Evolutionary conservation across 2,888 invertebrate genomes (phyloP).

Genomic region (Chydorus sphaericus): DNA sequence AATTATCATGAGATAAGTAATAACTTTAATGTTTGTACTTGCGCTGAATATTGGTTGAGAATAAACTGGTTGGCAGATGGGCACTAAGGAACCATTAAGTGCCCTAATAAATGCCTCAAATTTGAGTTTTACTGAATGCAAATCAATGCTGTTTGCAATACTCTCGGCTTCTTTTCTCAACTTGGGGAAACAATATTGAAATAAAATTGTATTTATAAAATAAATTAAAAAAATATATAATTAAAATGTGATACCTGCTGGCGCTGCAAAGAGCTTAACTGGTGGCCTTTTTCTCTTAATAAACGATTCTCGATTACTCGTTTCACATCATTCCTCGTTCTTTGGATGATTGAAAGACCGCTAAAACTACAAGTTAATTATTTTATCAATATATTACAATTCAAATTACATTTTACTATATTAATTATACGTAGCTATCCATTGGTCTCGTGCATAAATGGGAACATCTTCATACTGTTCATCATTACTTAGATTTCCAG

Average conservation of each 20-base stretch:
- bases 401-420: not conserved
- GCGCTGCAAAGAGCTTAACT: too few species aligned
- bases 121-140: conserved; percentile 62
- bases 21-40: conserved; percentile 45
- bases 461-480: conserved; percentile 18
- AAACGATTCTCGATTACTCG: conserved; percentile 30
- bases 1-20: too few species aligned
- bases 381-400: conserved; percentile 10
- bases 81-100: conserved; percentile 33
- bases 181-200: conserved; percentile 22
- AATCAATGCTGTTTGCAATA: conserved; percentile 51
- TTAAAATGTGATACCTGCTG: too few species aligned
- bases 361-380: conserved; percentile 43
- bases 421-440: conserved; percentile 20
- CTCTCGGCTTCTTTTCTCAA: conserved; percentile 37
- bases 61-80: conserved; percentile 52
- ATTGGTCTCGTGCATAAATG: conserved; percentile 17
- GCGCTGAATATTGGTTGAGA: conserved; percentile 64
- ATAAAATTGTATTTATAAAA: conserved; percentile 15
- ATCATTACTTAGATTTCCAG: conserved; percentile 18
- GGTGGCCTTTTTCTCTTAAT: not conserved
- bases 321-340: conserved; percentile 59
- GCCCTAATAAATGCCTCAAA: conserved; percentile 55
- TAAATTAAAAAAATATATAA: not conserved
- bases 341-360: conserved; percentile 74